phyloP scores from a whole-genome alignment of 2,888 invertebrate genomes.

The Spatulosminthurus flaviceps region DNA sequence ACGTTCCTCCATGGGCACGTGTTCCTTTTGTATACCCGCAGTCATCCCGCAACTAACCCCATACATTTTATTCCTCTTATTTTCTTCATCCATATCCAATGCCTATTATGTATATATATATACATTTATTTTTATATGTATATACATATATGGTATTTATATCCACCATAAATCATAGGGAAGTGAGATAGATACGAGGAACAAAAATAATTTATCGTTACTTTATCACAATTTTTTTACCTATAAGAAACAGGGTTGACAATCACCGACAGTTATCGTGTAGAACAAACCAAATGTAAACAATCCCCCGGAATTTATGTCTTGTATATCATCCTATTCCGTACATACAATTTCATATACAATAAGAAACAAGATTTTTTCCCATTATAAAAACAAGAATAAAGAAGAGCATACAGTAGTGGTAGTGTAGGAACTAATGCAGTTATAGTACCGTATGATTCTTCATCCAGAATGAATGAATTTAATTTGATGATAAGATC shows the following conservation, averaged over 20 bases:
- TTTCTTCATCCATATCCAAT: too few relatives aligned
- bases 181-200: neutral
- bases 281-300: slow-evolving; percentile 13
- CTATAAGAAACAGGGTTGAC: neutral
- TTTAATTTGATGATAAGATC: neutral
- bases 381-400: too few relatives aligned
- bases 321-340: too few relatives aligned
- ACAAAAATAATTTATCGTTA: neutral
- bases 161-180: neutral
- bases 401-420: too few relatives aligned
- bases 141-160: too few relatives aligned
- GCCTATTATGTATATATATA: too few relatives aligned
- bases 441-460: neutral
- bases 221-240: neutral
- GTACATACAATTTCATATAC: neutral
- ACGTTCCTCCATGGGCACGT: neutral
- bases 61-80: neutral
- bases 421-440: neutral
- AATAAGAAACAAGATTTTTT: neutral
- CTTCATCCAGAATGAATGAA: neutral
- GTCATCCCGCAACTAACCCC: neutral
- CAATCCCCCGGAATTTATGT: neutral
- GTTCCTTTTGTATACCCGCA: neutral
- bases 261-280: slow-evolving; percentile 1
- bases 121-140: too few relatives aligned